A percentile compares a stretch with the other conserved stretches of the same genome.
These are phyloP conservation scores for Cydia splendana DNA, from an alignment of 1,140 invertebrate species.

Conservation along the genomic window DNA sequence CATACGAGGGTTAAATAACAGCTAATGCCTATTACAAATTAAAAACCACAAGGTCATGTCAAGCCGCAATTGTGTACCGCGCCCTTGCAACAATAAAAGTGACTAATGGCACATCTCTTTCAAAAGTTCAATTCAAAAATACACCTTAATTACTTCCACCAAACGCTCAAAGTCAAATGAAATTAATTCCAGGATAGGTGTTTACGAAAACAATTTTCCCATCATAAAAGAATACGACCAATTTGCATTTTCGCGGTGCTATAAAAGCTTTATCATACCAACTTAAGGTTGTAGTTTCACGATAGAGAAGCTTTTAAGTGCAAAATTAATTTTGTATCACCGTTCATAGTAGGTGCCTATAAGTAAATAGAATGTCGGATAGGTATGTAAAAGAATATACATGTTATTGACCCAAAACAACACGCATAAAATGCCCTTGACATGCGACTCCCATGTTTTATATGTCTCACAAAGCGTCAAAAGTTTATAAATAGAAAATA, in stretches of 20 bases:
- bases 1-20: neutral
- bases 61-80: constrained; percentile 30
- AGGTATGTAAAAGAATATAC: neutral
- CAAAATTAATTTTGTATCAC: neutral
- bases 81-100: constrained; percentile 2
- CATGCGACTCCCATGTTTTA: neutral
- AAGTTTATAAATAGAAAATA: neutral
- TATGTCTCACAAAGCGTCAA: constrained; percentile 10
- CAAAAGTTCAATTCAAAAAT: neutral
- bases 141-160: neutral
- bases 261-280: neutral
- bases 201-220: neutral
- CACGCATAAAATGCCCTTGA: constrained; percentile 16
- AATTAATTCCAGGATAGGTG: neutral
- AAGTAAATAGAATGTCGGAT: neutral
- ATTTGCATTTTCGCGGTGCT: neutral
- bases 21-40: constrained; percentile 24
- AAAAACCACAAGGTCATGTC: constrained; percentile 27
- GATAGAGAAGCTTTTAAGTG: neutral
- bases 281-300: neutral
- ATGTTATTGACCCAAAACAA: neutral
- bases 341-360: neutral
- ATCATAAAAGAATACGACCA: neutral
- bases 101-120: neutral
- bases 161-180: neutral